phyloP scores from a whole-genome alignment of 2,113 vertebrate species.

The Tringa solitaria region DNA sequence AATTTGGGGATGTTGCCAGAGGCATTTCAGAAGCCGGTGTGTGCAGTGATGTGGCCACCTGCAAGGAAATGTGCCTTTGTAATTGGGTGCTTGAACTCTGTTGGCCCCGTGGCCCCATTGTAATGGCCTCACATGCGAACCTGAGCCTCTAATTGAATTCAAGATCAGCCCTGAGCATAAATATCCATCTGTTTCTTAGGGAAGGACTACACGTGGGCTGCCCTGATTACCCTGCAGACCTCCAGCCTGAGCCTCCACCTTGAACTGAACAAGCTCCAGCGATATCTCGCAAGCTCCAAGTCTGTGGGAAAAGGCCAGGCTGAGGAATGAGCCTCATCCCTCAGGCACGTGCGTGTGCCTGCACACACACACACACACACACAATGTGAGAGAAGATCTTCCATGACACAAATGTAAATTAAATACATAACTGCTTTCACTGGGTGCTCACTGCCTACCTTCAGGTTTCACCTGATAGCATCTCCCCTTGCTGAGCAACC shows the following conservation, averaged over 20 bases:
- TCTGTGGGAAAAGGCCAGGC: not conserved
- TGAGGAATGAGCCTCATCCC: not conserved
- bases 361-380: not conserved
- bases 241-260: not conserved
- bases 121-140: not conserved
- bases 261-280: not conserved
- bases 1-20: not conserved
- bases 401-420: not conserved
- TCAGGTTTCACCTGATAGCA: not conserved
- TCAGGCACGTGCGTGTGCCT: not conserved
- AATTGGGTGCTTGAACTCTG: not conserved
- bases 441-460: not conserved
- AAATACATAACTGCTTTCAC: not conserved
- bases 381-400: not conserved
- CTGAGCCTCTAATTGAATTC: not conserved
- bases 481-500: not conserved
- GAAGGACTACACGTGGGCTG: rapidly evolving
- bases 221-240: not conserved
- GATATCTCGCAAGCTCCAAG: not conserved
- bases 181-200: not conserved
- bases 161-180: not conserved
- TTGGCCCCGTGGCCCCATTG: not conserved
- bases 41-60: not conserved
- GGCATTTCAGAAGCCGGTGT: not conserved
- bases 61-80: not conserved